These are phyloP conservation scores for Nyctereutes procyonoides DNA, from an alignment of 2,113 vertebrate species.

Conservation along the genomic window DNA sequence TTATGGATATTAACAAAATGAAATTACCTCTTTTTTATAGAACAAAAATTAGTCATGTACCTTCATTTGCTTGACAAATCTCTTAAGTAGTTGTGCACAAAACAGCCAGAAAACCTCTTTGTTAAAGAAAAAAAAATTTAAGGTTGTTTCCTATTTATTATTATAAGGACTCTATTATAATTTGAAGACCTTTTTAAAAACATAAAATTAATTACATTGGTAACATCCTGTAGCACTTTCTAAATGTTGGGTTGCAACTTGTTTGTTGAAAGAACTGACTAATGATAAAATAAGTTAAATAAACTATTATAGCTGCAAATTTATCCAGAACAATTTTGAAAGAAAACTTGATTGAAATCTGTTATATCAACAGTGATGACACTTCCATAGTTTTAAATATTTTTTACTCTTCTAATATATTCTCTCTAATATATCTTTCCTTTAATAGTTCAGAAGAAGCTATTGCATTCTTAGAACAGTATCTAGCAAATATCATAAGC, in stretches of 20 bases:
- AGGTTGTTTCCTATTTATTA: neutral
- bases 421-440: neutral
- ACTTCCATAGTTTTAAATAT: neutral
- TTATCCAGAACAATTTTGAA: neutral
- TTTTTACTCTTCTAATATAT: neutral
- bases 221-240: neutral
- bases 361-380: neutral
- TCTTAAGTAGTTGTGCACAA: neutral
- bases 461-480: slow-evolving; percentile 36
- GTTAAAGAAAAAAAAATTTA: neutral
- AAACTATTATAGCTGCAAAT: neutral
- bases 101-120: neutral
- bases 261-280: neutral
- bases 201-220: neutral
- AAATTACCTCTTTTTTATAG: neutral
- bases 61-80: neutral
- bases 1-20: neutral
- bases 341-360: neutral
- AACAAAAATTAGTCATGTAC: neutral
- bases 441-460: slow-evolving; percentile 39
- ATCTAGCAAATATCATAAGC: slow-evolving; percentile 40
- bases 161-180: neutral
- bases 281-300: slow-evolving; percentile 11
- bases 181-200: neutral
- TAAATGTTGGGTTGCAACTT: neutral